A percentile compares a stretch with the other conserved stretches of the same genome.
Evolutionary conservation across 1,140 invertebrate species (phyloP).

Genomic region (Eriosoma lanigerum): DNA sequence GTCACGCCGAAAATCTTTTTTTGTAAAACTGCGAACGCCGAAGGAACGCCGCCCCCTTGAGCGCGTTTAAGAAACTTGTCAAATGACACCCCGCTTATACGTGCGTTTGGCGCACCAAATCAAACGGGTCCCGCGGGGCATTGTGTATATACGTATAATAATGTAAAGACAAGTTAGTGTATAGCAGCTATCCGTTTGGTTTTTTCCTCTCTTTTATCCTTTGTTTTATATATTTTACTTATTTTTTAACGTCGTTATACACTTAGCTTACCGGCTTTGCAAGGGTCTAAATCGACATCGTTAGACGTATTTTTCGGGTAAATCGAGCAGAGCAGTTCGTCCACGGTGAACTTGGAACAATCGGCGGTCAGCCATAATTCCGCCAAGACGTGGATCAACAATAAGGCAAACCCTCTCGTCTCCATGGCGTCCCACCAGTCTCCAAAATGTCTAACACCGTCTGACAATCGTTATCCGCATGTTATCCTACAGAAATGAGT

Average conservation of each 20-base stretch:
- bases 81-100: slow-evolving; percentile 4
- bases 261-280: slow-evolving; percentile 83
- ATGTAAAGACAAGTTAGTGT: neutral
- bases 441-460: neutral
- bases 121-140: neutral
- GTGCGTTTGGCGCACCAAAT: neutral
- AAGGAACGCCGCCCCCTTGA: neutral
- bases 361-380: slow-evolving; percentile 57
- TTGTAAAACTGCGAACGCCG: neutral
- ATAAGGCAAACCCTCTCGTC: neutral
- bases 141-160: neutral
- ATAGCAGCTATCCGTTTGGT: neutral
- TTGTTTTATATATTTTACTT: no score
- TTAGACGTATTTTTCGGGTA: slow-evolving; percentile 70
- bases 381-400: slow-evolving; percentile 55
- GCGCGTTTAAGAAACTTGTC: slow-evolving; percentile 6
- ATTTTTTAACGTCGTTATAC: slow-evolving; percentile 53
- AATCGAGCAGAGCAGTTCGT: slow-evolving; percentile 66
- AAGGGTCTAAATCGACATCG: slow-evolving; percentile 80
- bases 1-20: neutral
- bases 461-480: slow-evolving; percentile 16
- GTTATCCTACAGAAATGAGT: neutral
- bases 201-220: slow-evolving; percentile 4
- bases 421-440: neutral
- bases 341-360: slow-evolving; percentile 65